Percentiles rank a stretch among this genome's conserved stretches.
Evolutionary conservation across 1,140 invertebrate species (phyloP).

Genomic region (Pachypeltis micranthus): DNA sequence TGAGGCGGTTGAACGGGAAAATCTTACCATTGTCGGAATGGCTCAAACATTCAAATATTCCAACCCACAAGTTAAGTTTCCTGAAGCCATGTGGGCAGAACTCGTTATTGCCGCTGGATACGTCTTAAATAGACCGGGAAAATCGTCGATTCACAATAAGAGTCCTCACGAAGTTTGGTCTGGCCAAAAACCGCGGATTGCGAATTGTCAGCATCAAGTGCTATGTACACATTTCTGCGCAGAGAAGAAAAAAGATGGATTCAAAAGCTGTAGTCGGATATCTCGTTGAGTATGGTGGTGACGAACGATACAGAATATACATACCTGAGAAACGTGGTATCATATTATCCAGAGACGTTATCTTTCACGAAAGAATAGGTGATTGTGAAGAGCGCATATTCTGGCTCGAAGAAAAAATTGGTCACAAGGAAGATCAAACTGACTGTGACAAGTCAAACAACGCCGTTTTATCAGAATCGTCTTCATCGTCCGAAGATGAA

Average conservation of each 20-base stretch:
- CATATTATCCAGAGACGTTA: too few species aligned
- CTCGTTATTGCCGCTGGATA: slow-evolving; percentile 6
- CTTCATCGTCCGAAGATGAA: too few species aligned
- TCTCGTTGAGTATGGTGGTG: too few species aligned
- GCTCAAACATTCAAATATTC: slow-evolving; percentile 18
- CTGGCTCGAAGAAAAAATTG: too few species aligned
- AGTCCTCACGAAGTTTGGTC: slow-evolving; percentile 31
- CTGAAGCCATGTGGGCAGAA: slow-evolving; percentile 16
- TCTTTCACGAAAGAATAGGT: too few species aligned
- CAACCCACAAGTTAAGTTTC: slow-evolving; percentile 17
- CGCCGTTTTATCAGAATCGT: too few species aligned
- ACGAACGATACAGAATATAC: too few species aligned
- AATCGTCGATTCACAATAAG: slow-evolving; percentile 24
- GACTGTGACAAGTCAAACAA: too few species aligned
- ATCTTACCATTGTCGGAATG: slow-evolving; percentile 19
- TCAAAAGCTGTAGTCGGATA: too few species aligned
- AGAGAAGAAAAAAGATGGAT: slow-evolving; percentile 10
- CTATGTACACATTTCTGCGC: slow-evolving; percentile 6
- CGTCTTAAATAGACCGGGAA: slow-evolving; percentile 13
- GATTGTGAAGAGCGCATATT: too few species aligned
- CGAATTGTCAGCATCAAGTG: slow-evolving; percentile 6
- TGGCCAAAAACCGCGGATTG: slow-evolving; percentile 22
- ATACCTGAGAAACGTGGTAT: too few species aligned
- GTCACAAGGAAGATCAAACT: too few species aligned
- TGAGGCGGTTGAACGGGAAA: slow-evolving; percentile 12